Percentiles rank a stretch among this genome's conserved stretches.
Evolutionary conservation across 1,140 invertebrate genomes (phyloP).

Genomic region (Drosophila kohkoa): DNA sequence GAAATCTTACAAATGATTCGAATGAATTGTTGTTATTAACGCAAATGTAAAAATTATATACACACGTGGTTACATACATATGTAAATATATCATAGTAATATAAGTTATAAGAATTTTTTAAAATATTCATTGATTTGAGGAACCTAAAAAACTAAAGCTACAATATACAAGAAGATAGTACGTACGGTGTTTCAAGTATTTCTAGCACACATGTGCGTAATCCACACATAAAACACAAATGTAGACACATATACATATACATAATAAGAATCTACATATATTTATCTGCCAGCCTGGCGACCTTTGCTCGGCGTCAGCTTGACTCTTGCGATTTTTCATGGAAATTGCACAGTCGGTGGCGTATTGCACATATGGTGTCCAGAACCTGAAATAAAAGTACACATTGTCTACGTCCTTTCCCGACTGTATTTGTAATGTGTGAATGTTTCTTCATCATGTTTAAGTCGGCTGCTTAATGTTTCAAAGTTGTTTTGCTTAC

Average conservation of each 20-base stretch:
- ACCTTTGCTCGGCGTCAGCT: constrained; percentile 68
- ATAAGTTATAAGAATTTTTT: too few species aligned
- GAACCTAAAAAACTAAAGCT: too few species aligned
- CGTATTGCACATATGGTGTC: constrained; percentile 68
- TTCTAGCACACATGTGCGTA: constrained; percentile 21
- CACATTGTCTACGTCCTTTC: constrained; percentile 32
- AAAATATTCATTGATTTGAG: too few species aligned
- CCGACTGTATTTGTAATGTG: constrained; percentile 48
- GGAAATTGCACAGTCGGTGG: constrained; percentile 63
- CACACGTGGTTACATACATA: too few species aligned
- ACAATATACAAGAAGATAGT: neutral
- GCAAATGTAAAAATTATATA: too few species aligned
- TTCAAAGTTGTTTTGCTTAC: constrained; percentile 7
- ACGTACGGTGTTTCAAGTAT: constrained; percentile 4
- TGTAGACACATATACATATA: neutral
- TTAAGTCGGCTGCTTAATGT: constrained; percentile 15
- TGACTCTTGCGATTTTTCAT: constrained; percentile 78
- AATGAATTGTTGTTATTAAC: too few species aligned
- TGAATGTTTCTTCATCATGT: constrained; percentile 49
- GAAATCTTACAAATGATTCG: too few species aligned
- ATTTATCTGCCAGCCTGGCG: constrained; percentile 3
- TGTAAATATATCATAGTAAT: too few species aligned
- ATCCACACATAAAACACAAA: neutral
- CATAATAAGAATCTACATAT: constrained; percentile 26
- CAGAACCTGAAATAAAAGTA: constrained; percentile 53